Percentiles rank a stretch among this genome's conserved stretches.
These are phyloP conservation scores for Nothura maculosa DNA, from an alignment of 2,797 vertebrate species.

Conservation along the genomic window DNA sequence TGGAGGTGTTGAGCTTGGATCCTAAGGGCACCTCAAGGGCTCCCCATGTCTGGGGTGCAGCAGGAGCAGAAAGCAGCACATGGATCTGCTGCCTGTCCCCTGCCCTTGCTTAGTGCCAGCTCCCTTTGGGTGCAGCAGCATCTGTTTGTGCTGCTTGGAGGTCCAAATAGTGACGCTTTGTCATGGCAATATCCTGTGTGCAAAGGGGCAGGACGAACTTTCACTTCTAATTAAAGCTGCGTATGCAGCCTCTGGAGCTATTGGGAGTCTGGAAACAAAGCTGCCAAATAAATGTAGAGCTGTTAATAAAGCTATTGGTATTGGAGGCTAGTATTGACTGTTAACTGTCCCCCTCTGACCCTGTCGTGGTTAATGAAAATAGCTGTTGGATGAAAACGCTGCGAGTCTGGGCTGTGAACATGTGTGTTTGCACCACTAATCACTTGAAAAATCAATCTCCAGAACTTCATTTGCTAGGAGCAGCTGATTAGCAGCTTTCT, in stretches of 20 bases:
- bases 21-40: neutral
- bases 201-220: neutral
- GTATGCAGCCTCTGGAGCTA: neutral
- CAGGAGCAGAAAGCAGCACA: neutral
- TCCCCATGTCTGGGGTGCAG: rapidly evolving
- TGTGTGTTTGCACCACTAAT: neutral
- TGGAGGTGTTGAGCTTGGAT: rapidly evolving
- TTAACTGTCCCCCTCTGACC: neutral
- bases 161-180: neutral
- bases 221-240: neutral
- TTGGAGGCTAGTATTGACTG: neutral
- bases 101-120: neutral
- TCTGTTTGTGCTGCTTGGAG: neutral
- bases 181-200: neutral
- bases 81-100: neutral
- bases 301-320: neutral
- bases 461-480: neutral
- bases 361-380: neutral
- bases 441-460: slow-evolving; percentile 45
- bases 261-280: neutral
- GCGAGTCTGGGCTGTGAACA: neutral
- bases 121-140: neutral
- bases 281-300: neutral
- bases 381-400: neutral
- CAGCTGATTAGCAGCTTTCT: slow-evolving; percentile 26